Base-by-base conservation (phyloP, 2,113 vertebrate species). In the Ornithorhynchus anatinus region DNA sequence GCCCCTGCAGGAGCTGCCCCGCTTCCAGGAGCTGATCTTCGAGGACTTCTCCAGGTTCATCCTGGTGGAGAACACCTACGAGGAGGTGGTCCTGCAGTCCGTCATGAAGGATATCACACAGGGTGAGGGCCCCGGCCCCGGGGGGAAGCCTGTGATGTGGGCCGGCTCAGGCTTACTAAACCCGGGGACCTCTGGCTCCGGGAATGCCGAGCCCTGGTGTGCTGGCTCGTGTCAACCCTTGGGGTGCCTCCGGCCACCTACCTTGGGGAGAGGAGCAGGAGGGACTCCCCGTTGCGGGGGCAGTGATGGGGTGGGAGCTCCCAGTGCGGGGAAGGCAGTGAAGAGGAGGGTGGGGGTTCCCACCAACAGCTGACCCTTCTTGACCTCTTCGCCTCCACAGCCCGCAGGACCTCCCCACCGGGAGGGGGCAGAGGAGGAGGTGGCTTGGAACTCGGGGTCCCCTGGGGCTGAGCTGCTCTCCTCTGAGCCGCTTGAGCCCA, bases 81-180 rank as follows among this genome's bases (percentile, higher is more conserved):
- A 99, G 83, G 97, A 99, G 88, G 95, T 97, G 10, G 96, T 99
- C 71, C 88, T 99, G 10, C 98, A 98, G 88, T 96, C 96, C 0
- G 96, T 99, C 77, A 94, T 94, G 91, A 99, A 97, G 78, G 97
- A 99, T 82, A 98, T 99, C 66, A 94, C 96, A 93, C 96, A 96
- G 92, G 97, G 98, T 99, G 77, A 83, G 94, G 31, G 10, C 6
- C 3, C 31, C 10, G 1, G 4, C 44, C 47, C 16, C 11, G 14
- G 25, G 45, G 45, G 23, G 25, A 7, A 17, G 15, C 45, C 29
- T 29, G 15, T 9, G 29, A 8, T n/a, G n/a, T 48, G 45, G 45
- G 17, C 19, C 29, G 25, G 13, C 25, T 15, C 25, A n/a, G n/a
- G n/a, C n/a, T n/a, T n/a, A n/a, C n/a, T n/a, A n/a, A n/a, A n/a